These are phyloP conservation scores for Globodera rostochiensis DNA, from an alignment of 1,140 invertebrate species.

Conservation along the genomic window DNA sequence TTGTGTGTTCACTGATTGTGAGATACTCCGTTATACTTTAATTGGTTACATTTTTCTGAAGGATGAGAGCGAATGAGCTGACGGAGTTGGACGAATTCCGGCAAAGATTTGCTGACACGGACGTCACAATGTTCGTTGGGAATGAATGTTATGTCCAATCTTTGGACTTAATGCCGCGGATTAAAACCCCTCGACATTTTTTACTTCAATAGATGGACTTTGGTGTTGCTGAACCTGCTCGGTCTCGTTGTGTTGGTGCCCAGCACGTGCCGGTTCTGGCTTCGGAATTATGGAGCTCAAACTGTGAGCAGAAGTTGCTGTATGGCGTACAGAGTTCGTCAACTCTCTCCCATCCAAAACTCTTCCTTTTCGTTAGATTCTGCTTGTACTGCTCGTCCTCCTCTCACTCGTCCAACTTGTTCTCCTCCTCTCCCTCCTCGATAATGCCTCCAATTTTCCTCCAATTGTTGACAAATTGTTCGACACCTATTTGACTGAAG, in stretches of 20 bases:
- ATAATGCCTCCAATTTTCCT: slow-evolving; percentile 13
- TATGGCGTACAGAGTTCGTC: slow-evolving; percentile 10
- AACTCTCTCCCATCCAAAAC: neutral
- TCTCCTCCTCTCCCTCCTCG: slow-evolving; percentile 14
- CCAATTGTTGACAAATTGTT: slow-evolving; percentile 29
- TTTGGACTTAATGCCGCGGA: too few species aligned
- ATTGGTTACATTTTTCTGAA: neutral
- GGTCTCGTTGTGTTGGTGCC: slow-evolving; percentile 10
- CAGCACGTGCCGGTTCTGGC: neutral
- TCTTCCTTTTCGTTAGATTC: slow-evolving; percentile 6
- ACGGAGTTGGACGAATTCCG: slow-evolving; percentile 18
- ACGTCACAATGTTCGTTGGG: neutral
- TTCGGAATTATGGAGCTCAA: neutral
- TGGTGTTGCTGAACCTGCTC: slow-evolving; percentile 11
- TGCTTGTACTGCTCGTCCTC: slow-evolving; percentile 2
- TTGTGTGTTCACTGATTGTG: too few species aligned
- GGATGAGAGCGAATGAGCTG: slow-evolving; percentile 14
- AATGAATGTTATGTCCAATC: too few species aligned
- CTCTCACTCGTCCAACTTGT: slow-evolving; percentile 23
- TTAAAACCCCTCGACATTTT: neutral
- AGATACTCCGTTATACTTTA: too few species aligned
- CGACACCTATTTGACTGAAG: slow-evolving; percentile 7
- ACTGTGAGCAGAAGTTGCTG: slow-evolving; percentile 5
- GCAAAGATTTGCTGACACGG: slow-evolving; percentile 13
- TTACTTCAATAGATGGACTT: neutral